Percentiles rank a stretch among this genome's conserved stretches.
phyloP scores from a whole-genome alignment of 2,797 vertebrate species.

The Crossoptilon crossoptilon region DNA sequence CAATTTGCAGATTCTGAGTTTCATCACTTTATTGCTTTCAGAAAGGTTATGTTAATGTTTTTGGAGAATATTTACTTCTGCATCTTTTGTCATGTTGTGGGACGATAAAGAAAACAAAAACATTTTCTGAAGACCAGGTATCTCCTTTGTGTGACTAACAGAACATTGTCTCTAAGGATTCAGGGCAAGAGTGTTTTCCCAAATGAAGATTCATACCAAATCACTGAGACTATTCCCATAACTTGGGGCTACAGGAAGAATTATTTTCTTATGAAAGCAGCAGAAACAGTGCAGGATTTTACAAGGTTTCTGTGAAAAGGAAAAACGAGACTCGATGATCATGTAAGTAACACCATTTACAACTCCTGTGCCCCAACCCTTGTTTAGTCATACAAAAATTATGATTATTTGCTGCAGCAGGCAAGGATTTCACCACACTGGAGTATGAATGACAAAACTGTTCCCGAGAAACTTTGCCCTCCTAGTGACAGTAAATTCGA shows the following conservation, averaged over 20 bases:
- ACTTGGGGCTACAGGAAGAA: background rate
- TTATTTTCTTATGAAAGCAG: background rate
- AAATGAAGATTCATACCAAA: background rate
- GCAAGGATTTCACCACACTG: conserved; percentile 41
- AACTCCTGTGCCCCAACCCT: background rate
- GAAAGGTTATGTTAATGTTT: conserved; percentile 17
- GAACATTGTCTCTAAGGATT: background rate
- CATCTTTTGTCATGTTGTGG: background rate
- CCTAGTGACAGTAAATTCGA: conserved; percentile 58
- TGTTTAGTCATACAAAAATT: background rate
- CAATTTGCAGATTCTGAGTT: conserved; percentile 57
- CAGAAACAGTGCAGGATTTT: background rate
- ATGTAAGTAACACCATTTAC: background rate
- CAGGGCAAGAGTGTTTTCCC: background rate
- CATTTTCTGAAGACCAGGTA: background rate
- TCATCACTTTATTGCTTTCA: conserved; percentile 62
- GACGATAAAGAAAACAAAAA: background rate
- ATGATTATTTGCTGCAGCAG: conserved; percentile 15
- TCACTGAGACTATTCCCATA: background rate
- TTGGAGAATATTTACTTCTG: background rate
- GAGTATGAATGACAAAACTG: conserved; percentile 48
- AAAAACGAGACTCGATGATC: background rate
- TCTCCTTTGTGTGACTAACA: background rate
- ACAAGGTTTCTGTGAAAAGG: background rate
- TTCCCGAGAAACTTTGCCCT: conserved; percentile 53